These are phyloP conservation scores for Spea bombifrons DNA, from an alignment of 2,113 vertebrate species.

Conservation along the genomic window DNA sequence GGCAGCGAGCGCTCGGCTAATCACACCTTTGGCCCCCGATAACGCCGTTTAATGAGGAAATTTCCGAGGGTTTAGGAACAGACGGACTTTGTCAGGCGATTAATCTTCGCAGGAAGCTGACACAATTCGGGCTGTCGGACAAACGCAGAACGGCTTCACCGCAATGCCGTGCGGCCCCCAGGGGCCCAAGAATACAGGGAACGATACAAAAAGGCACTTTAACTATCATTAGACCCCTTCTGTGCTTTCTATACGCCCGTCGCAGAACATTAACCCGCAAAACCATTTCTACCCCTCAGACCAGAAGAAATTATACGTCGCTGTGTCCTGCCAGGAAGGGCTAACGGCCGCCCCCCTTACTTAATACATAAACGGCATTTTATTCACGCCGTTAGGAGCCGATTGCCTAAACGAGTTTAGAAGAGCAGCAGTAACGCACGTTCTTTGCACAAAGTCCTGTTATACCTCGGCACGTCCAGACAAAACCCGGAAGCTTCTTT, in stretches of 20 bases:
- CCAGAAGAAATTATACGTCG: too few species aligned
- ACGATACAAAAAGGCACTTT: background rate
- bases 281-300: background rate
- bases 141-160: background rate
- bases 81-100: conserved; percentile 25
- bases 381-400: too few species aligned
- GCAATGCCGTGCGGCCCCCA: background rate
- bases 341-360: too few species aligned
- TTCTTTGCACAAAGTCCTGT: too few species aligned
- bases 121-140: background rate
- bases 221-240: too few species aligned
- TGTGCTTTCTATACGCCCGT: background rate
- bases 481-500: too few species aligned
- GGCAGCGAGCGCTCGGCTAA: conserved; percentile 32
- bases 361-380: too few species aligned
- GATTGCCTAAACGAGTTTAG: too few species aligned
- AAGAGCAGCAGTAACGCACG: too few species aligned
- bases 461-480: too few species aligned
- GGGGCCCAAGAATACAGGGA: background rate
- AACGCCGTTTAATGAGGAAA: conserved; percentile 49
- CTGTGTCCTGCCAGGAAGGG: too few species aligned
- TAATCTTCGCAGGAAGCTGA: background rate
- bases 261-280: background rate
- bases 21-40: conserved; percentile 47
- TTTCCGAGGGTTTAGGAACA: conserved; percentile 39